Conservation (phyloP, 2,113 vertebrate genomes). For the Prunella fulvescens region DNA sequence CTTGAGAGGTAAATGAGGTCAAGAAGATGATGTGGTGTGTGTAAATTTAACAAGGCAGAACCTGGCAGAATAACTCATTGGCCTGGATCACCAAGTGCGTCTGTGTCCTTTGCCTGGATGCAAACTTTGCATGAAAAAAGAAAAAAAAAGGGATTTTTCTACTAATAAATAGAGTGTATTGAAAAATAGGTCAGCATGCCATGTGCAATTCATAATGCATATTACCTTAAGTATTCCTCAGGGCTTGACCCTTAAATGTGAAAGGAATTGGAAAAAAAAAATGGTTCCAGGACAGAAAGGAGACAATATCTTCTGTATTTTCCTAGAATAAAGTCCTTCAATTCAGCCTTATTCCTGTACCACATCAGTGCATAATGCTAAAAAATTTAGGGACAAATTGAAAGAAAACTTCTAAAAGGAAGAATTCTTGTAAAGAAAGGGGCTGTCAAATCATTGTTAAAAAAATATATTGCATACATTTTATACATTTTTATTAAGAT, state of each 20-base stretch:
- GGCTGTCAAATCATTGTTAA: not conserved
- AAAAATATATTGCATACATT: not conserved
- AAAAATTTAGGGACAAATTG: not conserved
- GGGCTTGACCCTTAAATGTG: not conserved
- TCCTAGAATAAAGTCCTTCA: not conserved
- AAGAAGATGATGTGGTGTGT: not conserved
- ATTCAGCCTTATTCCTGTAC: not conserved
- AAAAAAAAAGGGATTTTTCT: not conserved
- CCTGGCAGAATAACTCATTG: not conserved
- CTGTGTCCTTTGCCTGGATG: not conserved
- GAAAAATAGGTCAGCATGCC: not conserved
- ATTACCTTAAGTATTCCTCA: not conserved
- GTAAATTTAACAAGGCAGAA: not conserved
- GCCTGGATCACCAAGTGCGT: not conserved
- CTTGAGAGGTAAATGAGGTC: slow-evolving; percentile 23
- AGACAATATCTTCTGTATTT: not conserved
- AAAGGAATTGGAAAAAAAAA: not conserved
- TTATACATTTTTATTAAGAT: not conserved
- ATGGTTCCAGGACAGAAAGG: not conserved
- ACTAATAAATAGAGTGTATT: not conserved
- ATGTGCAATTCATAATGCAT: not conserved
- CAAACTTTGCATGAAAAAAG: not conserved
- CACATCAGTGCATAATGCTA: not conserved
- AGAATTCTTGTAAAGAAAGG: not conserved
- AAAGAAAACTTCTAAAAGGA: not conserved